These are phyloP conservation scores for Vollenhovia emeryi DNA, from an alignment of 1,140 invertebrate species.

Conservation along the genomic window DNA sequence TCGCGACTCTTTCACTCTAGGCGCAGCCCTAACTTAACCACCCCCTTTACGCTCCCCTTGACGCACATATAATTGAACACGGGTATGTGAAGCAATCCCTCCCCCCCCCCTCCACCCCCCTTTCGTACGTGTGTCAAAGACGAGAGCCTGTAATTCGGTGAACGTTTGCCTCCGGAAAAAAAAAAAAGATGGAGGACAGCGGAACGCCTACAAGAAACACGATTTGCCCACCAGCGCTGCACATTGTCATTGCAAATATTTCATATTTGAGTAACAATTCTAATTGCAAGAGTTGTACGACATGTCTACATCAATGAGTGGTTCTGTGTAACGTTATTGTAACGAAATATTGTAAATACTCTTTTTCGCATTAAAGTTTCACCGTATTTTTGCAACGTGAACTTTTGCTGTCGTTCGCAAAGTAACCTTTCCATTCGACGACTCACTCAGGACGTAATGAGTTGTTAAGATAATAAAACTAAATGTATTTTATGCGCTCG, in stretches of 20 bases:
- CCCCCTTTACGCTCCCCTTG: constrained; percentile 58
- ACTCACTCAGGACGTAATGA: no score
- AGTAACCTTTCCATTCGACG: neutral
- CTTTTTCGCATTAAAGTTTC: neutral
- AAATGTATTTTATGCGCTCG: neutral
- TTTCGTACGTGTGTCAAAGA: constrained; percentile 20
- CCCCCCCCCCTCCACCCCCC: neutral
- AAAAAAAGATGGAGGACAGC: constrained; percentile 71
- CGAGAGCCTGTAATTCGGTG: constrained; percentile 59
- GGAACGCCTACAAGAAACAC: constrained; percentile 66
- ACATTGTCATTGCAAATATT: neutral
- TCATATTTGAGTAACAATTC: neutral
- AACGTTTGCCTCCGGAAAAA: constrained; percentile 64
- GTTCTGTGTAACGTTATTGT: neutral
- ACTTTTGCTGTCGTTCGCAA: neutral
- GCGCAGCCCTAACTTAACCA: constrained; percentile 36
- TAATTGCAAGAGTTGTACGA: neutral
- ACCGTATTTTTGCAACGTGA: neutral
- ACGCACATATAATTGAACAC: constrained; percentile 68
- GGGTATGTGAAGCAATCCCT: constrained; percentile 67
- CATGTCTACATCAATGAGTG: neutral
- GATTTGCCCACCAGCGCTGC: neutral
- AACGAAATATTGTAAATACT: neutral
- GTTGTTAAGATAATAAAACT: neutral
- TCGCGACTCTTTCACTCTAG: constrained; percentile 50